Evolutionary conservation across 2,888 invertebrate species (phyloP).

Genomic region (Macrophya alboannulata): DNA sequence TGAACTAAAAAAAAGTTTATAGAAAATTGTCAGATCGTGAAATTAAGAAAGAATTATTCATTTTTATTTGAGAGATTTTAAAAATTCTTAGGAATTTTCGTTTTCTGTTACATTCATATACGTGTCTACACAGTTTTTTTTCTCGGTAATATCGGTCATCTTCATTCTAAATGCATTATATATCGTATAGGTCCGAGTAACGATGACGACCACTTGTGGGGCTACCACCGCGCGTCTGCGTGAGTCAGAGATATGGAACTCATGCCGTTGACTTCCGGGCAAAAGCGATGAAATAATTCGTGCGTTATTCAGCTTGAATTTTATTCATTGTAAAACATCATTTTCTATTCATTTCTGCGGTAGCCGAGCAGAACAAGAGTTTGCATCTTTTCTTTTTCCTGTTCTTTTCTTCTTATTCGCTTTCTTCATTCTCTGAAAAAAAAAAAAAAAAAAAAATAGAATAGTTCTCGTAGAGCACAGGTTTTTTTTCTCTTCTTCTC

Average conservation of each 20-base stretch:
- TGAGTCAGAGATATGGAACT: slow-evolving; percentile 35
- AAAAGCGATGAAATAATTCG: slow-evolving; percentile 2
- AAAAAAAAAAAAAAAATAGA: not conserved
- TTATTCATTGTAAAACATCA: not conserved
- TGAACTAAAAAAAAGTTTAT: no score
- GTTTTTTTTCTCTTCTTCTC: no score
- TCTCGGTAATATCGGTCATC: not conserved
- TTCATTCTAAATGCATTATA: not conserved
- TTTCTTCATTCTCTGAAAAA: not conserved
- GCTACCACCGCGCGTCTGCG: not conserved
- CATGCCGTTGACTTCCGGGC: slow-evolving; percentile 27
- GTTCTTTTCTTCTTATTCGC: no score
- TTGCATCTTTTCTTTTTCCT: no score
- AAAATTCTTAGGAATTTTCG: no score
- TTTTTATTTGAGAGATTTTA: no score
- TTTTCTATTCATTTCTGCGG: not conserved
- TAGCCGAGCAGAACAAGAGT: not conserved
- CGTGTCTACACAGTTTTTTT: not conserved
- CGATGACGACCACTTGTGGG: not conserved
- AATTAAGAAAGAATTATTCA: no score
- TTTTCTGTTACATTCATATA: no score
- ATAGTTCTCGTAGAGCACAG: not conserved
- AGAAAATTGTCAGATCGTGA: no score
- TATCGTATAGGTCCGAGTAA: not conserved
- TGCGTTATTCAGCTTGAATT: slow-evolving; percentile 26